Evolutionary conservation across 2,888 invertebrate species (phyloP).

Genomic region (Caradrina clavipalpis): DNA sequence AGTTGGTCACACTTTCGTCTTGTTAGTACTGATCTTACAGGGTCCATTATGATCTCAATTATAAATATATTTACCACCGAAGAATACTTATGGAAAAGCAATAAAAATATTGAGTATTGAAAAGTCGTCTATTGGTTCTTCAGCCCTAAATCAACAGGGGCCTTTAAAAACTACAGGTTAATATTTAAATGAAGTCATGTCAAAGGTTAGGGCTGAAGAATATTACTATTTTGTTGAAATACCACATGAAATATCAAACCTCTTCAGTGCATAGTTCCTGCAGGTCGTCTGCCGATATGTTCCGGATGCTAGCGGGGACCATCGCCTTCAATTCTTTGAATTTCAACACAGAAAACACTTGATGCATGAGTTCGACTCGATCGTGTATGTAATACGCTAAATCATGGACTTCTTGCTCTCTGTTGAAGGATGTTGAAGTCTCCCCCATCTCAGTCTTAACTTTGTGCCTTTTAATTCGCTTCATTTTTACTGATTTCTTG

Average conservation of each 20-base stretch:
- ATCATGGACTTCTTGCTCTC: constrained; percentile 83
- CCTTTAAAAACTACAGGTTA: background rate
- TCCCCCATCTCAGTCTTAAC: constrained; percentile 79
- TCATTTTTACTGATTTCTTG: constrained; percentile 50
- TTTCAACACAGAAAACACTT: constrained; percentile 91
- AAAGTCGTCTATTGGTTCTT: no score
- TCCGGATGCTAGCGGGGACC: constrained; percentile 88
- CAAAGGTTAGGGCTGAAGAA: background rate
- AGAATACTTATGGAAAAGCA: no score
- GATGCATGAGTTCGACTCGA: constrained; percentile 91
- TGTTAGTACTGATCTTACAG: no score
- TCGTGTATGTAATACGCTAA: constrained; percentile 91
- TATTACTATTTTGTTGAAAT: no score
- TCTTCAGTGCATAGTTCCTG: constrained; percentile 92
- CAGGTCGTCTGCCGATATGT: constrained; percentile 87
- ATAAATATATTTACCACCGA: no score
- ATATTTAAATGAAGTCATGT: background rate
- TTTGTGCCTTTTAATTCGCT: constrained; percentile 71
- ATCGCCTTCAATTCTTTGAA: constrained; percentile 90
- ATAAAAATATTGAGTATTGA: no score
- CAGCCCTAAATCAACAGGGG: background rate
- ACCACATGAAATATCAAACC: constrained; percentile 59
- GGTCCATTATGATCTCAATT: no score
- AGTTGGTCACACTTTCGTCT: no score
- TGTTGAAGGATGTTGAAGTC: constrained; percentile 68